Evolutionary conservation across 2,113 vertebrate genomes (phyloP).

Genomic region (Tapirus terrestris): DNA sequence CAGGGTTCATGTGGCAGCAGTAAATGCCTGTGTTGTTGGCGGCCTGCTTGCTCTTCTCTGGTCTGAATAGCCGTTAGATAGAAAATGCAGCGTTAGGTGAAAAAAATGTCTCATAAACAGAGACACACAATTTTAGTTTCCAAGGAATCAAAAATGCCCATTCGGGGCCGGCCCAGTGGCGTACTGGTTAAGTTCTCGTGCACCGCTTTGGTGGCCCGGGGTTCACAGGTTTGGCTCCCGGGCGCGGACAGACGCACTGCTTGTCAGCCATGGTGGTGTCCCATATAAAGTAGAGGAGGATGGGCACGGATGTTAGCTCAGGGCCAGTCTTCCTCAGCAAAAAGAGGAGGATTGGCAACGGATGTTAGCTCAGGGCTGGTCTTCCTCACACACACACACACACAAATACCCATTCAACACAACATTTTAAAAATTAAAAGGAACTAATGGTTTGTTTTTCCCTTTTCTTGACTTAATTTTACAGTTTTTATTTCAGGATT

Average conservation of each 20-base stretch:
- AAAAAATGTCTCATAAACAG: background rate
- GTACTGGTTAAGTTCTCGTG: no score
- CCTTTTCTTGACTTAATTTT: background rate
- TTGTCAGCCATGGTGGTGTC: no score
- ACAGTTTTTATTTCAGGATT: background rate
- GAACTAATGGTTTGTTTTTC: background rate
- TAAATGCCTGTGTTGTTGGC: background rate
- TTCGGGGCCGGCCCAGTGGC: background rate
- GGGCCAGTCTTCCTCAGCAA: no score
- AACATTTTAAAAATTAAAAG: background rate
- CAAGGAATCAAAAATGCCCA: background rate
- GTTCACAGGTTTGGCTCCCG: no score
- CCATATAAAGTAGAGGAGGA: no score
- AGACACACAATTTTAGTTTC: background rate
- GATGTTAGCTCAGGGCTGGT: no score
- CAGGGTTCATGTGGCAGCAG: background rate
- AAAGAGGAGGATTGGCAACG: no score
- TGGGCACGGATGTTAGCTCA: no score
- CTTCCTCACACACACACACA: no score
- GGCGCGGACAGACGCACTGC: no score
- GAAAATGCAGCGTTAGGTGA: background rate
- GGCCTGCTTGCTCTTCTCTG: background rate
- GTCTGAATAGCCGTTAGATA: background rate
- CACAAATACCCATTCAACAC: background rate
- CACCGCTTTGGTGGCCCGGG: no score